These are phyloP conservation scores for Oenanthe oenanthe DNA, from an alignment of 2,113 vertebrate genomes.

Conservation along the genomic window DNA sequence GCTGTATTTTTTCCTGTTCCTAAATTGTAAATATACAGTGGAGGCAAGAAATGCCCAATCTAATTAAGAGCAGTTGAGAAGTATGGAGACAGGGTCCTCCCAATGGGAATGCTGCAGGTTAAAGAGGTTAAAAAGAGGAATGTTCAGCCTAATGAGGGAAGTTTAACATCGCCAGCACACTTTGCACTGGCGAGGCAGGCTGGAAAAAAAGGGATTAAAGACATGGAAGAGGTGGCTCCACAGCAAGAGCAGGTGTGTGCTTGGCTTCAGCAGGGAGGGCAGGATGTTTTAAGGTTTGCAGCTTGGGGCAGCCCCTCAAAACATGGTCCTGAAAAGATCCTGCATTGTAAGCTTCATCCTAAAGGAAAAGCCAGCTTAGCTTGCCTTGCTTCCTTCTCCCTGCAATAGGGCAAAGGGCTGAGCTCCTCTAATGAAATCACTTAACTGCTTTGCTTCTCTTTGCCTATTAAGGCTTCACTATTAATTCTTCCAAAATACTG, in stretches of 20 bases:
- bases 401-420: background rate
- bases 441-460: background rate
- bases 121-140: constrained; percentile 75
- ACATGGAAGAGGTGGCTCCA: rapidly evolving
- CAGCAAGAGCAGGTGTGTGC: constrained; percentile 5
- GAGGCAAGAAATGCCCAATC: constrained; percentile 71
- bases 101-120: constrained; percentile 70
- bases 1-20: constrained; percentile 59
- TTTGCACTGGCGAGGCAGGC: constrained; percentile 20
- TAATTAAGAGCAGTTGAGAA: constrained; percentile 72
- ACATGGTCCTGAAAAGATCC: background rate
- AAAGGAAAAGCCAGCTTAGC: background rate
- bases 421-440: background rate
- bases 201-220: constrained; percentile 6
- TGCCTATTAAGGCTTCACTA: background rate
- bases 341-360: background rate
- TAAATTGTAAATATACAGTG: constrained; percentile 71
- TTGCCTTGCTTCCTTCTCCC: background rate
- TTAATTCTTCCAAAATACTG: background rate
- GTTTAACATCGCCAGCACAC: constrained; percentile 8
- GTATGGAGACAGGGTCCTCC: constrained; percentile 69
- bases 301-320: background rate
- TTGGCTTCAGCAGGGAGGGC: rapidly evolving
- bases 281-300: background rate
- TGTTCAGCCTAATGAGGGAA: constrained; percentile 71